A percentile compares a stretch with the other conserved stretches of the same genome.
These are phyloP conservation scores for Scomber japonicus DNA, from an alignment of 2,113 vertebrate species.

Conservation along the genomic window DNA sequence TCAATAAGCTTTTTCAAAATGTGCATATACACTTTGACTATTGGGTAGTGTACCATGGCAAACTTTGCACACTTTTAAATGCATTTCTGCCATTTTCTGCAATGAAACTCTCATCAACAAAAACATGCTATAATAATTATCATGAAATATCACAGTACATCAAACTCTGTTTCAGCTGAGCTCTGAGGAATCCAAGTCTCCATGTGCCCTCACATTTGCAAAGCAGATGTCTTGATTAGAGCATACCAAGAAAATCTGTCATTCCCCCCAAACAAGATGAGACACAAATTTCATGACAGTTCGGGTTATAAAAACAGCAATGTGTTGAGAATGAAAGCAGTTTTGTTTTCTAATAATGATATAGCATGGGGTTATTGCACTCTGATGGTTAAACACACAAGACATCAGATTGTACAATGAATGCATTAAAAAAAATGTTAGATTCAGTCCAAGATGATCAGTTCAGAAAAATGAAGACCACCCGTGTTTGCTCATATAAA, in stretches of 20 bases:
- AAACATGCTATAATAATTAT: slow-evolving; percentile 31
- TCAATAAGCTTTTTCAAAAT: too few relatives aligned
- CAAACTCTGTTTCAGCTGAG: slow-evolving; percentile 21
- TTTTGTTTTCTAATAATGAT: slow-evolving; percentile 33
- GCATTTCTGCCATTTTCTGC: neutral
- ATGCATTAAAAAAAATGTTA: slow-evolving; percentile 25
- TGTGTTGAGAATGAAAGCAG: slow-evolving; percentile 25
- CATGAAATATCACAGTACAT: slow-evolving; percentile 41
- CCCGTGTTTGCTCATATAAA: slow-evolving; percentile 61
- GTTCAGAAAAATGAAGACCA: slow-evolving; percentile 56
- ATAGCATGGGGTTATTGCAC: neutral
- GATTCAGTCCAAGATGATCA: slow-evolving; percentile 47
- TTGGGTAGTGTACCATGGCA: too few relatives aligned
- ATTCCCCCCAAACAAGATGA: slow-evolving; percentile 20
- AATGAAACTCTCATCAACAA: neutral
- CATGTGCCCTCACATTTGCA: slow-evolving; percentile 69
- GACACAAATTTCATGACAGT: slow-evolving; percentile 10
- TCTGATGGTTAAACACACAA: neutral
- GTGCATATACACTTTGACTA: too few relatives aligned
- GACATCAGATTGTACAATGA: slow-evolving; percentile 13
- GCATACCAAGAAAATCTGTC: slow-evolving; percentile 41
- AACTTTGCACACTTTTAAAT: neutral
- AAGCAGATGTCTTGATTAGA: slow-evolving; percentile 70
- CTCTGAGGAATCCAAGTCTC: slow-evolving; percentile 14
- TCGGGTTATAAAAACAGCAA: slow-evolving; percentile 5